A percentile compares a stretch with the other conserved stretches of the same genome.
Evolutionary conservation across 2,888 invertebrate species (phyloP).

Genomic region (Auanema freiburgensis): DNA sequence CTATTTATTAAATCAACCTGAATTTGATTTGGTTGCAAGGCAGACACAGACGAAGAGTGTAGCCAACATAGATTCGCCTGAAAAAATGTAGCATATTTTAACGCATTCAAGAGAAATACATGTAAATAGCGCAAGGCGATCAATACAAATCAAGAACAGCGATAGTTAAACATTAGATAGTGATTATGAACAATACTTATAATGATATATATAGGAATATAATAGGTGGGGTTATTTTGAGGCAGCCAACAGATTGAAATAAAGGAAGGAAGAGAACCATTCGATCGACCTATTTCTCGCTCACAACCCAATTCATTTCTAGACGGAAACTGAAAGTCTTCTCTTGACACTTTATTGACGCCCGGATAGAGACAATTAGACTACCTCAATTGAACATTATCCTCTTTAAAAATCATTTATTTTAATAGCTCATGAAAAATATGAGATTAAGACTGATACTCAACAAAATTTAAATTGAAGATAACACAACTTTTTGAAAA

Average conservation of each 20-base stretch:
- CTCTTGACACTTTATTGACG: too few relatives aligned
- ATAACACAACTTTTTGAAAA: conserved; percentile 28
- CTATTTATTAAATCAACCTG: conserved; percentile 25
- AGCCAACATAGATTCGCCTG: conserved; percentile 27
- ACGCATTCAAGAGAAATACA: conserved; percentile 31
- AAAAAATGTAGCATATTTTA: conserved; percentile 29
- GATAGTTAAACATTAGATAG: too few relatives aligned
- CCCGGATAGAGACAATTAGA: too few relatives aligned
- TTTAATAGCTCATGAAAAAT: conserved; percentile 27
- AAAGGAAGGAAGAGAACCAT: conserved; percentile 23
- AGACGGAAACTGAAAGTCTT: too few relatives aligned
- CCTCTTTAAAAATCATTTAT: conserved; percentile 34
- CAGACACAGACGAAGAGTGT: conserved; percentile 30
- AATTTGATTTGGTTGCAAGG: conserved; percentile 27
- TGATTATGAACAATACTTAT: too few relatives aligned
- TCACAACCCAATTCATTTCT: too few relatives aligned
- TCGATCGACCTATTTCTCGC: too few relatives aligned
- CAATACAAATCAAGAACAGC: too few relatives aligned
- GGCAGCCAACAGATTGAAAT: conserved; percentile 31
- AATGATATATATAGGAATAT: too few relatives aligned
- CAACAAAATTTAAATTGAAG: conserved; percentile 25
- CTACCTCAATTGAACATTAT: too few relatives aligned
- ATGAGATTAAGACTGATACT: conserved; percentile 22
- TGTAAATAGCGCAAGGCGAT: too few relatives aligned
- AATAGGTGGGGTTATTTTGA: too few relatives aligned